Evolutionary conservation across 2,113 vertebrate genomes (phyloP).

Genomic region (Oncorhynchus nerka): DNA sequence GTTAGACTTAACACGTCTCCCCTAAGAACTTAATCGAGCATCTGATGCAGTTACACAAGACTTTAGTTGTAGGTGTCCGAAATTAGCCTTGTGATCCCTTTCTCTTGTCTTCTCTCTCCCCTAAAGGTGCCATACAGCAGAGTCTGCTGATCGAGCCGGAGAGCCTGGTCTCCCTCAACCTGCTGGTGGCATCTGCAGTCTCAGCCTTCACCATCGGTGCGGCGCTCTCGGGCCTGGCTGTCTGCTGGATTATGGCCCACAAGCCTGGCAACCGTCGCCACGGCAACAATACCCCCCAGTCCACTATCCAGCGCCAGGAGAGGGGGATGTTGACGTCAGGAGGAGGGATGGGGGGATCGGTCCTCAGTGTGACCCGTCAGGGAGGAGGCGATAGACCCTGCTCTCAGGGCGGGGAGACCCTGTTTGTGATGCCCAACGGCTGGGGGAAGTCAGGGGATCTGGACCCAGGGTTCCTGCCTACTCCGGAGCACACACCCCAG

Average conservation of each 20-base stretch:
- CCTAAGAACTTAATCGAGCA: no score
- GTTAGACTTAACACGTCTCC: no score
- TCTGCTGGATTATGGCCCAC: constrained; percentile 94
- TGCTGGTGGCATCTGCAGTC: constrained; percentile 92
- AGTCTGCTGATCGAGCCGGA: constrained; percentile 90
- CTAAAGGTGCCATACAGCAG: constrained; percentile 85
- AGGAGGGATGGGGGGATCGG: constrained; percentile 81
- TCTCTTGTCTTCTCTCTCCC: no score
- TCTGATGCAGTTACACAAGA: no score
- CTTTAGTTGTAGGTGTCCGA: no score
- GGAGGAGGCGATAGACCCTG: constrained; percentile 72
- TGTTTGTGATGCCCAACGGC: constrained; percentile 91
- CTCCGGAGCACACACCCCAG: constrained; percentile 94
- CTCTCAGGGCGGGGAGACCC: constrained; percentile 73
- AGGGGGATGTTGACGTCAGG: constrained; percentile 84
- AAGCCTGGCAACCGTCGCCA: constrained; percentile 82
- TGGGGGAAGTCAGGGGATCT: constrained; percentile 88
- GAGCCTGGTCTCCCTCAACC: constrained; percentile 90
- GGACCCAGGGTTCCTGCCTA: constrained; percentile 90
- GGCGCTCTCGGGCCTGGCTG: constrained; percentile 90
- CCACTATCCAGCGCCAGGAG: constrained; percentile 82
- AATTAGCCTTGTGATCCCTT: no score
- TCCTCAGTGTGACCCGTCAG: constrained; percentile 89
- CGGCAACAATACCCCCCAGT: constrained; percentile 52
- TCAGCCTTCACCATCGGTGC: constrained; percentile 95